A percentile compares a stretch with the other conserved stretches of the same genome.
These are phyloP conservation scores for Camelus bactrianus DNA, from an alignment of 2,113 vertebrate species.

Conservation along the genomic window DNA sequence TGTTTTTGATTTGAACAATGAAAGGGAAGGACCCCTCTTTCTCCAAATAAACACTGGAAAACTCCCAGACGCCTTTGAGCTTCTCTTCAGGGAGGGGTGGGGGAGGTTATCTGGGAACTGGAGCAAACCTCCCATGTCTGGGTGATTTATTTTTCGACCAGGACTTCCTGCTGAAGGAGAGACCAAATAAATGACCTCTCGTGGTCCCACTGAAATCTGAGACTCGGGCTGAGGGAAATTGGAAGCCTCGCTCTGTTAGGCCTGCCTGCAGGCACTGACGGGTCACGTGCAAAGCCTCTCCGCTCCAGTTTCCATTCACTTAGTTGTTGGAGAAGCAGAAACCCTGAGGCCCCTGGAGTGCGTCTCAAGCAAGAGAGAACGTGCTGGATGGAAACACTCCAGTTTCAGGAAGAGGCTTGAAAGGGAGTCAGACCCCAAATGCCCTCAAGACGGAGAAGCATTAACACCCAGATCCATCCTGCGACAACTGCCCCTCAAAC, in stretches of 20 bases:
- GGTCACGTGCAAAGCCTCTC: not conserved
- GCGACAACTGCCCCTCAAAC: not conserved
- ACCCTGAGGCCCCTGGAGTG: fast-evolving
- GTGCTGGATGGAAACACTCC: not conserved
- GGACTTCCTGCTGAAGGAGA: too few relatives aligned
- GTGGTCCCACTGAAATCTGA: fast-evolving
- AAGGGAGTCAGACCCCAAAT: not conserved
- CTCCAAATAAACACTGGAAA: fast-evolving
- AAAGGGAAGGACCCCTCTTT: not conserved
- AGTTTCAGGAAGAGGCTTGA: not conserved
- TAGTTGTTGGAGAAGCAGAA: not conserved
- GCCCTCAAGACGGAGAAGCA: not conserved
- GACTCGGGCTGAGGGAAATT: fast-evolving
- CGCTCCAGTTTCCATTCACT: fast-evolving
- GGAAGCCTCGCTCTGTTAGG: fast-evolving
- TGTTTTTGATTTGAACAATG: fast-evolving
- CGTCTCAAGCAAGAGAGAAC: fast-evolving
- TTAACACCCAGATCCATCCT: fast-evolving
- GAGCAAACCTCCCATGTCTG: fast-evolving
- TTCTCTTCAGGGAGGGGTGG: not conserved
- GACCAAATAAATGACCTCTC: fast-evolving
- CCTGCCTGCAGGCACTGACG: fast-evolving
- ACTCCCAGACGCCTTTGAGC: fast-evolving
- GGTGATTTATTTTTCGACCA: not conserved
- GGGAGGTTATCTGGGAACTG: fast-evolving